Base-by-base conservation (phyloP, 2,888 invertebrate species). In the Synergus laeviventris region DNA sequence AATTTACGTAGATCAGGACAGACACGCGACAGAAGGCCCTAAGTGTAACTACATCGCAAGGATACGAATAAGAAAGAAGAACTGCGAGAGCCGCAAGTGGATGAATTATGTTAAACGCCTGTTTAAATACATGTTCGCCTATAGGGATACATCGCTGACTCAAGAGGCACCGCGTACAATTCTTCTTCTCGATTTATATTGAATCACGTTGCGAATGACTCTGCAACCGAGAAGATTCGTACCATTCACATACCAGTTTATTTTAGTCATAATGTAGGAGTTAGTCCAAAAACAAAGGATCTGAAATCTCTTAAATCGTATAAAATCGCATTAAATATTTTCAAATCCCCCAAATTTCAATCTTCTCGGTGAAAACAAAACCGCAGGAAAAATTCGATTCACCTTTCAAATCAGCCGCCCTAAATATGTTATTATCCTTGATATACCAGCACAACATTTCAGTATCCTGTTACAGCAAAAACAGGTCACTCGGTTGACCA, bases 71-170 rank as follows among this genome's bases (percentile, higher is more conserved):
- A 76, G 62, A 59, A 45, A 79, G 60, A 75, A 75, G 54, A 76
- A 75, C 75, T 76, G 45, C n/a, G 73, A 64, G 73, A 74, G 59
- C 45, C 42, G n/a, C n/a, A 84, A 85, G 87, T 87, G 85, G 87
- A 89, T 89, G 89, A 89, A 89, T 89, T 88, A 89, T 89, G 89
- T 88, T 89, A 87, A 90, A 89, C 86, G 89, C 87, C 87, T 89
- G 87, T 88, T 89, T 89, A 89, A 90, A 89, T 89, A 89, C 87
- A 87, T 89, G 87, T 89, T 87, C 85, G 86, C 87, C 86, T 86
- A n/a, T n/a, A 86, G 86, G 88, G 87, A 88, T 88, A 88, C 87
- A 87, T 84, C 82, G 84, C 83, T 76, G 81, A 87, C 86, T 87
- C 87, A 88, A 86, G 83, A 84, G 86, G 85, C 83, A 87, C 86